These are phyloP conservation scores for Pandion haliaetus DNA, from an alignment of 2,113 vertebrate genomes.

Conservation along the genomic window DNA sequence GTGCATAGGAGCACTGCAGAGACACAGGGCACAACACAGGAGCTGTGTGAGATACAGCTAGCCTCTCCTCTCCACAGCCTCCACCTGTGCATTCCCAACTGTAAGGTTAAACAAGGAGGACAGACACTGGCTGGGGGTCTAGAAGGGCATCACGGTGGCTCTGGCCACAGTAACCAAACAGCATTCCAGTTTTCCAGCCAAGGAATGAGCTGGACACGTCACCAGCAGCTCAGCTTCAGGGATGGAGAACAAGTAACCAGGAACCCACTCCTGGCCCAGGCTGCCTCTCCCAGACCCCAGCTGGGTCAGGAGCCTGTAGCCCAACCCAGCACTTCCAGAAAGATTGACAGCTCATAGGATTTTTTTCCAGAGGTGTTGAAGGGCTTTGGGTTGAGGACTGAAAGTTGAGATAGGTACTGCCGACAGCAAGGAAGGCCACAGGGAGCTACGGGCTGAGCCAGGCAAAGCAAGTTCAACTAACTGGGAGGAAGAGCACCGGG, in stretches of 20 bases:
- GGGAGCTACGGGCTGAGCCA: not conserved
- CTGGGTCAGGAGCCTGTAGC: not conserved
- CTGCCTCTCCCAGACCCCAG: not conserved
- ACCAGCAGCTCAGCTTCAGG: not conserved
- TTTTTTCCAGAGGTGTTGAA: not conserved
- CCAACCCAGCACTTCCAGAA: not conserved
- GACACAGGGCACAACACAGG: accelerated
- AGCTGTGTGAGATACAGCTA: not conserved
- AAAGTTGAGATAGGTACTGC: not conserved
- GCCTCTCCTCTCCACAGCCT: not conserved
- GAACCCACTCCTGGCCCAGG: not conserved
- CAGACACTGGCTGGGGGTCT: not conserved
- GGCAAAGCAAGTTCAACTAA: not conserved
- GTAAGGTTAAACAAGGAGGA: not conserved
- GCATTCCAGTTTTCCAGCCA: not conserved
- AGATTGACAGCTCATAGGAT: accelerated
- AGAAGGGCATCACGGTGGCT: not conserved
- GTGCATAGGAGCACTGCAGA: not conserved
- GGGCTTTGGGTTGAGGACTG: not conserved
- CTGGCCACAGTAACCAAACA: not conserved
- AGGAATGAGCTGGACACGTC: not conserved
- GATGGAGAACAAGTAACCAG: not conserved
- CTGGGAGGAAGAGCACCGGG: not conserved
- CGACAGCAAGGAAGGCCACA: not conserved
- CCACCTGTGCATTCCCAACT: not conserved